phyloP scores from a whole-genome alignment of 2,888 invertebrate species.

The Pecten maximus region DNA sequence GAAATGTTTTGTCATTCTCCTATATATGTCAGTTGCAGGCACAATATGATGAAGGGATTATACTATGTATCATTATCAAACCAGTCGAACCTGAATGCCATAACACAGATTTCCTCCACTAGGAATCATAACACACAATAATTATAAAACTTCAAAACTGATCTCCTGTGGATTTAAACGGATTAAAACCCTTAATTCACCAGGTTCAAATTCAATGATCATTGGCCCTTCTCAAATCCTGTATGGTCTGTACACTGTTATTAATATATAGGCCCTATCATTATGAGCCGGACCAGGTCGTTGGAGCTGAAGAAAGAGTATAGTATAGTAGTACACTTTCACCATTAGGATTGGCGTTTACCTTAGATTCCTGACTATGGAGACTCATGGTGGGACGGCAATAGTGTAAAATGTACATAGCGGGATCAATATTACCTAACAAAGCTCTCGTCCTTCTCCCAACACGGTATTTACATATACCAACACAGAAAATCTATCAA shows the following conservation, averaged over 20 bases:
- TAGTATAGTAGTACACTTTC: neutral
- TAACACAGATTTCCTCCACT: neutral
- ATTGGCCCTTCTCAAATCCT: slow-evolving; percentile 4
- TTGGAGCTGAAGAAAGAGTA: slow-evolving; percentile 9
- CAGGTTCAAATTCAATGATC: slow-evolving; percentile 18
- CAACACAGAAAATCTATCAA: neutral
- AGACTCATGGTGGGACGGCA: neutral
- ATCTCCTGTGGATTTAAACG: neutral
- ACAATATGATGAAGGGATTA: neutral
- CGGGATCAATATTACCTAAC: slow-evolving; percentile 10
- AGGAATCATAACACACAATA: neutral
- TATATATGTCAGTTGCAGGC: neutral
- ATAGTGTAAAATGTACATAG: slow-evolving; percentile 3
- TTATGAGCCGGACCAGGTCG: neutral
- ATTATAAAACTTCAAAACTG: neutral
- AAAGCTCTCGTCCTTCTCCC: slow-evolving; percentile 19
- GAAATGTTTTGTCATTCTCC: neutral
- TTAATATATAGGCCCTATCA: neutral
- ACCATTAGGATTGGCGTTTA: neutral
- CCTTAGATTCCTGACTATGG: neutral
- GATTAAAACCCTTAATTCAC: slow-evolving; percentile 29
- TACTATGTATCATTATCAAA: neutral
- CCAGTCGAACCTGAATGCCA: neutral
- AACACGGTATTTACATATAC: neutral
- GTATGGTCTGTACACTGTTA: neutral